Evolutionary conservation across 1,140 invertebrate genomes (phyloP), one percentile per base, ranked within the genome.

Genomic region (Micrasema minimum): DNA sequence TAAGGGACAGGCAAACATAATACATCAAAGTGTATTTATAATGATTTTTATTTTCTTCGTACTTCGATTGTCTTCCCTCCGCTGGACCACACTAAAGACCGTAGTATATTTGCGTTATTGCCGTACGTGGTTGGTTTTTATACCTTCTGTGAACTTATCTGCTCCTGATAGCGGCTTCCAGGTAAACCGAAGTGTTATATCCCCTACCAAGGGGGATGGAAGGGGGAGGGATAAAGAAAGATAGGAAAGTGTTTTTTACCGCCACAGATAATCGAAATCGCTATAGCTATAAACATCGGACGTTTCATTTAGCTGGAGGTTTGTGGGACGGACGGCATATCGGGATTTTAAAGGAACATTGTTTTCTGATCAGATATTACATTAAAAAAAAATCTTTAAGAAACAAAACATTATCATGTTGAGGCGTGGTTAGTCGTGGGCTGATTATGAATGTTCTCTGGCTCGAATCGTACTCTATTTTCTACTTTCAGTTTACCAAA

Each of bases 221-320:
- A 18, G 23, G 3, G 22, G 46, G 55, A 38, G 37, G 53, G 38
- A 59, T 62, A 62, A 46, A 45, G 59, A 45, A 46, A 26, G 41
- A 59, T 18, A 20, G 12, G 38, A 23, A 64, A 50, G 51, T 53
- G 31, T 53, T 67, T 67, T 67, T 69, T 62, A 57, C 55, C 55
- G 50, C 55, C 67, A 26, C 22, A 41, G 67, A 69, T 69, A 69
- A 69, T 69, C 67, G 67, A 69, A 69, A 62, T 53, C 67, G 55
- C 43, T 64, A 64, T 20, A 62, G 45, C 45, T 20, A 69, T 69
- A 69, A 69, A 69, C 43, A 69, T 51, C 35, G 38, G 20, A 35
- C 66, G 31, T 69, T 69, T 69, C 53, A 69, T 69, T 69, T 69
- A 57, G 66, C 66, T 31, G 38, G 22, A 43, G 10, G 43, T 46